These are phyloP conservation scores for Saccostrea glomerata DNA, from an alignment of 1,140 invertebrate species.

Conservation along the genomic window DNA sequence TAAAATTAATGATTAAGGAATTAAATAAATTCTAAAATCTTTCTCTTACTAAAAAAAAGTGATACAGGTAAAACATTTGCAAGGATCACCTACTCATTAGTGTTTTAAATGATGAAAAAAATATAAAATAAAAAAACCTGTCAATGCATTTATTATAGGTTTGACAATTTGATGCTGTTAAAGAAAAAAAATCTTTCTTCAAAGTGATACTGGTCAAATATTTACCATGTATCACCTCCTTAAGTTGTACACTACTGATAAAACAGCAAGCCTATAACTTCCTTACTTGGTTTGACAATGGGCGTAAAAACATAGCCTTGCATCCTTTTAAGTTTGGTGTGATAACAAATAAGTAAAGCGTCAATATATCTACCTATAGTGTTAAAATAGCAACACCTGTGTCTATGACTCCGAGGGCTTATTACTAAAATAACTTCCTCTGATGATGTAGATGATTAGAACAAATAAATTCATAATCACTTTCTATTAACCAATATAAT, in stretches of 20 bases:
- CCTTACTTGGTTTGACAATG: background rate
- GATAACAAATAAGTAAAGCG: background rate
- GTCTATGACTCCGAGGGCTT: background rate
- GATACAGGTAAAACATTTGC: too few species aligned
- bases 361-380: background rate
- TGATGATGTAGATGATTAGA: too few species aligned
- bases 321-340: background rate
- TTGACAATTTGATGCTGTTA: background rate
- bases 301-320: background rate
- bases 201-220: background rate
- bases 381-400: constrained; percentile 2
- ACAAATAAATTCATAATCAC: too few species aligned
- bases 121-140: too few species aligned
- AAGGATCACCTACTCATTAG: too few species aligned
- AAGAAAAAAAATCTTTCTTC: constrained; percentile 37
- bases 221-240: background rate
- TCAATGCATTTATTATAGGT: background rate
- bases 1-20: too few species aligned
- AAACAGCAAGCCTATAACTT: background rate
- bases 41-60: too few species aligned
- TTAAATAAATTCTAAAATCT: too few species aligned
- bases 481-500: too few species aligned
- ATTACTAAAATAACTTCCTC: background rate
- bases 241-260: background rate
- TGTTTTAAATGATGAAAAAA: too few species aligned